Percentiles rank a stretch among this genome's conserved stretches.
Evolutionary conservation across 2,113 vertebrate genomes (phyloP).

Genomic region (Leiothrix lutea): DNA sequence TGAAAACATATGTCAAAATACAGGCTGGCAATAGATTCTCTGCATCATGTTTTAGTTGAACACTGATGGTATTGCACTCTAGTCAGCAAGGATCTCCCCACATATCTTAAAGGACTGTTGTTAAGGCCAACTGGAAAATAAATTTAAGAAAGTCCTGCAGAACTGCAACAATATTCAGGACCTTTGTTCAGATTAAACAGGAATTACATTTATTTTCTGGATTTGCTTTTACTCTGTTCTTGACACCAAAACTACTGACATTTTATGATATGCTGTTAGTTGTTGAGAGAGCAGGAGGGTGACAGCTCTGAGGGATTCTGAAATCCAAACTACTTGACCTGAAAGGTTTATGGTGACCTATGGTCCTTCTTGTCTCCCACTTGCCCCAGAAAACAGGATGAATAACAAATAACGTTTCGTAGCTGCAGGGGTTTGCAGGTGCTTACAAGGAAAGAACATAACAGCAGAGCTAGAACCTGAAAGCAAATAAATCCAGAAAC

Average conservation of each 20-base stretch:
- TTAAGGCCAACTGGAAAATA: not conserved
- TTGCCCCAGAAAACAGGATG: conserved; percentile 34
- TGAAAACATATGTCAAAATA: conserved; percentile 33
- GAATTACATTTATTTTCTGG: not conserved
- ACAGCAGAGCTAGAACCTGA: conserved; percentile 45
- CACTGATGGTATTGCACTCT: not conserved
- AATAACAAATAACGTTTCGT: conserved; percentile 63
- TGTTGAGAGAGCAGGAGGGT: conserved; percentile 6
- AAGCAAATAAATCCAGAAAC: conserved; percentile 62
- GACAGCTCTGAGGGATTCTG: not conserved
- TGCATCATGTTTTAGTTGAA: not conserved
- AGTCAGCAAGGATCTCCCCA: not conserved
- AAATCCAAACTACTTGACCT: conserved; percentile 45
- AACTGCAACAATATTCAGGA: not conserved
- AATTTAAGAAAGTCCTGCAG: not conserved
- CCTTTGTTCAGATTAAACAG: not conserved
- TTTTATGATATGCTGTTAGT: not conserved
- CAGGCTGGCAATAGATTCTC: not conserved
- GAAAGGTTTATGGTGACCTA: conserved; percentile 20
- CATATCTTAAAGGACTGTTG: not conserved
- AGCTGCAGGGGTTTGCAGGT: conserved; percentile 25
- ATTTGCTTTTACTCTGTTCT: conserved; percentile 16
- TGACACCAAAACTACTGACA: not conserved
- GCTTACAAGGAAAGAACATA: conserved; percentile 55
- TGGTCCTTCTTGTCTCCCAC: not conserved